These are phyloP conservation scores for Odontocerum albicorne DNA, from an alignment of 2,888 invertebrate genomes.

Conservation along the genomic window DNA sequence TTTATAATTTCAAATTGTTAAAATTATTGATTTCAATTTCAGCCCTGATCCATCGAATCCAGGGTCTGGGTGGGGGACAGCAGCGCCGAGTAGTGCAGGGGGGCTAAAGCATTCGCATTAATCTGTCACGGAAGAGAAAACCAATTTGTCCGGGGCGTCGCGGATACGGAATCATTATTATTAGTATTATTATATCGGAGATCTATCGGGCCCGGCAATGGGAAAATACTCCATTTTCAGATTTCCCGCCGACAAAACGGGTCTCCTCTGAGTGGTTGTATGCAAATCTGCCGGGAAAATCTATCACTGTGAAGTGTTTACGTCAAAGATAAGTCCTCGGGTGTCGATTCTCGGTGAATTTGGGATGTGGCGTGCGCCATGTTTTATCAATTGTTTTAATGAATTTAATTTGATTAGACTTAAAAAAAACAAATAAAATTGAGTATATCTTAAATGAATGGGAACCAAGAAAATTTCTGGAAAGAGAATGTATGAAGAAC, in stretches of 20 bases:
- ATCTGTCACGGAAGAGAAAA: constrained; percentile 37
- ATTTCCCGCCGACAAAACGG: constrained; percentile 26
- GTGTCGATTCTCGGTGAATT: background rate
- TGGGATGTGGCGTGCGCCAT: background rate
- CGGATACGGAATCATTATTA: constrained; percentile 35
- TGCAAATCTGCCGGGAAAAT: constrained; percentile 31
- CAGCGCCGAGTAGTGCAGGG: too few relatives aligned
- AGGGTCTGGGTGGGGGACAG: constrained; percentile 1
- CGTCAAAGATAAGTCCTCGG: constrained; percentile 26
- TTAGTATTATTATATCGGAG: constrained; percentile 26
- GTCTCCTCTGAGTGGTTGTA: constrained; percentile 27
- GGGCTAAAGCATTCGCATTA: constrained; percentile 28
- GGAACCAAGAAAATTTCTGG: too few relatives aligned
- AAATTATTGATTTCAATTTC: too few relatives aligned
- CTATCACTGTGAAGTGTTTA: constrained; percentile 31
- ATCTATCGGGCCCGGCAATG: constrained; percentile 26
- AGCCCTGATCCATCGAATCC: too few relatives aligned
- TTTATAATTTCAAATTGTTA: too few relatives aligned
- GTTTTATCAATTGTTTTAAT: background rate
- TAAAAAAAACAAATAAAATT: too few relatives aligned
- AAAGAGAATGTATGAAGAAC: too few relatives aligned
- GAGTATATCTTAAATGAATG: too few relatives aligned
- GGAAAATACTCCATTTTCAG: constrained; percentile 32
- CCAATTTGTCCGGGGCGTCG: constrained; percentile 35
- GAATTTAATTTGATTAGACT: background rate